Percentiles rank a stretch among this genome's conserved stretches.
These are phyloP conservation scores for Palloptera scutellata DNA, from an alignment of 2,888 invertebrate genomes.

Conservation along the genomic window DNA sequence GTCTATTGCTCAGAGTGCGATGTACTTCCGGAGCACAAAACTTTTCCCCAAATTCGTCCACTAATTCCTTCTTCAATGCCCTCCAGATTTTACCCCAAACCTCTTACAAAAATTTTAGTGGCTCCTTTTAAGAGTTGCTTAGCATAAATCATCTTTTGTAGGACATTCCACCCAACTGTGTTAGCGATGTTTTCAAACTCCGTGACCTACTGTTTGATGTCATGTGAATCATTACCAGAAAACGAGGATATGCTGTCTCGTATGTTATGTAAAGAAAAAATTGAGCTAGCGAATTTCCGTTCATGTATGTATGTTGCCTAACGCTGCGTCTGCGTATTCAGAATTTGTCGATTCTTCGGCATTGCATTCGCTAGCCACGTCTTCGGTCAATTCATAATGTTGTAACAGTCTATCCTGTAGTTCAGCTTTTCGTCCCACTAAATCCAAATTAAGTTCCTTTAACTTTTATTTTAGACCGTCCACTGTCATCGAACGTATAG, in stretches of 20 bases:
- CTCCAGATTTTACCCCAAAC: constrained; percentile 16
- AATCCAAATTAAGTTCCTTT: no score
- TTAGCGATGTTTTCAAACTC: constrained; percentile 33
- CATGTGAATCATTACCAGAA: constrained; percentile 24
- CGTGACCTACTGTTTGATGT: constrained; percentile 25
- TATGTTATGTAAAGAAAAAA: constrained; percentile 26
- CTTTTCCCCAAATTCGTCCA: constrained; percentile 13
- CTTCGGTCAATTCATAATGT: no score
- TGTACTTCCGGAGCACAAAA: constrained; percentile 26
- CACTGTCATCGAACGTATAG: no score
- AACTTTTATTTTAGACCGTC: no score
- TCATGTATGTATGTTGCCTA: no score
- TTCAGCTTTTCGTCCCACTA: no score
- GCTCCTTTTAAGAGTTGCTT: constrained; percentile 31
- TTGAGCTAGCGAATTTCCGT: no score
- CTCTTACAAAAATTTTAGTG: constrained; percentile 25
- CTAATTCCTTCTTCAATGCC: constrained; percentile 8
- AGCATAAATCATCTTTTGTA: constrained; percentile 30
- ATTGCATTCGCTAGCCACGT: no score
- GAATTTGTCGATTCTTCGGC: no score
- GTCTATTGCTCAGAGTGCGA: constrained; percentile 8
- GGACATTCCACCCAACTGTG: constrained; percentile 27
- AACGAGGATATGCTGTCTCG: constrained; percentile 24
- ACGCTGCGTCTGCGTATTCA: no score
- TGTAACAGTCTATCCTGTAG: no score